phyloP scores from a whole-genome alignment of 92 coral and sea anemone genomes.

The Epizoanthus rinbou region DNA sequence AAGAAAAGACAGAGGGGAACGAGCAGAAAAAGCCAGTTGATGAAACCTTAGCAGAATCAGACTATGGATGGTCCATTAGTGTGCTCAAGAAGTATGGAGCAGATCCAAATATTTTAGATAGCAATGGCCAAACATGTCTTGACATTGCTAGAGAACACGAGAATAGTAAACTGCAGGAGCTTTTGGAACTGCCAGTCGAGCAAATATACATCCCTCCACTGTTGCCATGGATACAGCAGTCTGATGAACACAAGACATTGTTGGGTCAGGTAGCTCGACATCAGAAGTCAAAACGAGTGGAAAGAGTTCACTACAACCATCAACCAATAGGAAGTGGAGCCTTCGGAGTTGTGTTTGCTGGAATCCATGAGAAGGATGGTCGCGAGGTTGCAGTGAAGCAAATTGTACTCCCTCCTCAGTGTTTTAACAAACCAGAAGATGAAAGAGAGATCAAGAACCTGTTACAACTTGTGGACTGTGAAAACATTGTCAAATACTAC shows the following conservation, averaged over 20 bases:
- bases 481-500: conserved; percentile 50
- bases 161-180: too few species aligned
- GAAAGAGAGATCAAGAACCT: conserved; percentile 50
- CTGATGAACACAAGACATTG: too few species aligned
- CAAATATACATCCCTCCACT: too few species aligned
- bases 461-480: conserved; percentile 36
- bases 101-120: too few species aligned
- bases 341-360: conserved; percentile 47
- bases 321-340: conserved; percentile 32
- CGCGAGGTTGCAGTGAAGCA: conserved; percentile 62
- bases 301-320: too few species aligned
- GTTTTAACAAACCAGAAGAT: not conserved
- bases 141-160: too few species aligned
- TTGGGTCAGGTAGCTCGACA: too few species aligned
- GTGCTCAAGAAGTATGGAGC: too few species aligned
- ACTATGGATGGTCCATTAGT: not conserved
- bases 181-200: too few species aligned
- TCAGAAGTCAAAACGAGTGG: too few species aligned
- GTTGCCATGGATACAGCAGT: too few species aligned
- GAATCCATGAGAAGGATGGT: conserved; percentile 54
- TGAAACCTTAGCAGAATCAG: not conserved
- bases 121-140: too few species aligned
- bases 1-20: not conserved
- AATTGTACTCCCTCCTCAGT: not conserved
- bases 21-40: not conserved